Evolutionary conservation across 2,113 vertebrate genomes (phyloP).

Genomic region (Cochlearius cochlearius): DNA sequence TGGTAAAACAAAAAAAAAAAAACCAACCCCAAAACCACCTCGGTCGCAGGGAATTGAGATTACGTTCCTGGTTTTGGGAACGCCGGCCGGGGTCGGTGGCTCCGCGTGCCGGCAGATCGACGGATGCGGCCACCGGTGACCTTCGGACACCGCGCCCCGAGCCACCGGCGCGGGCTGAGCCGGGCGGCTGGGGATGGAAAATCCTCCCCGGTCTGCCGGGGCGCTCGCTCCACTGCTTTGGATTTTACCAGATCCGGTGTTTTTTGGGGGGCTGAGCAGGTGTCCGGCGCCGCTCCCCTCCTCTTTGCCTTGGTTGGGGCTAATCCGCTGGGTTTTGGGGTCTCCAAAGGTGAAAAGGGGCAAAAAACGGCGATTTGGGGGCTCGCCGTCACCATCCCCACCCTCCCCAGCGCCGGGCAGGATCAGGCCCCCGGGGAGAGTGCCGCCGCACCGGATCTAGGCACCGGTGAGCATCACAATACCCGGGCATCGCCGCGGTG

Average conservation of each 20-base stretch:
- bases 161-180: background rate
- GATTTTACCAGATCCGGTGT: background rate
- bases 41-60: background rate
- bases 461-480: background rate
- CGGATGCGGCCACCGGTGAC: background rate
- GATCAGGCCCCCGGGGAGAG: background rate
- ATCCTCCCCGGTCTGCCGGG: background rate
- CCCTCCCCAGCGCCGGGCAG: background rate
- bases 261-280: accelerated
- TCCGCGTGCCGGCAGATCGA: background rate
- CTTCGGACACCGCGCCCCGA: conserved; percentile 52
- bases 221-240: accelerated
- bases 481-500: accelerated
- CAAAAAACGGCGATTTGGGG: accelerated
- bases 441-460: background rate
- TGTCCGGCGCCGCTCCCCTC: accelerated
- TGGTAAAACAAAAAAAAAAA: background rate
- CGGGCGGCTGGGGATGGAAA: background rate
- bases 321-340: background rate
- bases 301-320: background rate
- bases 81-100: background rate
- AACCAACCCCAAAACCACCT: too few species aligned
- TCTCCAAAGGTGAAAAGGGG: background rate
- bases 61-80: background rate
- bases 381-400: background rate